A percentile compares a stretch with the other conserved stretches of the same genome.
phyloP scores from a whole-genome alignment of 2,888 invertebrate species.

The Diaprepes abbreviatus region DNA sequence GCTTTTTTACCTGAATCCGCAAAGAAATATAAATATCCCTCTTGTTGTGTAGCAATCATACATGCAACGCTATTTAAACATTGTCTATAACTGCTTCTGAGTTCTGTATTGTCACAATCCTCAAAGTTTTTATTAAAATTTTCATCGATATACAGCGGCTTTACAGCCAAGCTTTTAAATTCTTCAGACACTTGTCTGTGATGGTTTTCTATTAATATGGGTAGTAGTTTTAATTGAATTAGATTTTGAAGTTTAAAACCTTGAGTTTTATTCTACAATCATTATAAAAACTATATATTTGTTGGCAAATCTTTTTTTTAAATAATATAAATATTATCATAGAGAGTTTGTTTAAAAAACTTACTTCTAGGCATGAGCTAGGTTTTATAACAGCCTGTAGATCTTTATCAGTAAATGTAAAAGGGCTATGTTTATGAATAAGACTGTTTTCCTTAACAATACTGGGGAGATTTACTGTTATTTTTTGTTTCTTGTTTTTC shows the following conservation, averaged over 20 bases:
- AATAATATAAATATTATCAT: too few relatives aligned
- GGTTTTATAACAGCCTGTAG: slow-evolving; percentile 67
- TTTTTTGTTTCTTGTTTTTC: slow-evolving; percentile 58
- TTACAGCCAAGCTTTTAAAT: slow-evolving; percentile 70
- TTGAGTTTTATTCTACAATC: slow-evolving; percentile 56
- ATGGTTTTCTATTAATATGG: slow-evolving; percentile 64
- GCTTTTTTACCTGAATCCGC: slow-evolving; percentile 66
- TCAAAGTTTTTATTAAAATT: slow-evolving; percentile 54
- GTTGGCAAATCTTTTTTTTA: too few relatives aligned
- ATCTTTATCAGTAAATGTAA: slow-evolving; percentile 66
- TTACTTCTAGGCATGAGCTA: slow-evolving; percentile 55
- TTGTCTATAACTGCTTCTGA: slow-evolving; percentile 72
- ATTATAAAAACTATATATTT: too few relatives aligned
- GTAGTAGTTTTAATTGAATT: slow-evolving; percentile 68
- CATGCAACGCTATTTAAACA: slow-evolving; percentile 74
- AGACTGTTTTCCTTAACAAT: slow-evolving; percentile 66
- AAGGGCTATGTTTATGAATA: slow-evolving; percentile 66
- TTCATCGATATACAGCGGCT: slow-evolving; percentile 68
- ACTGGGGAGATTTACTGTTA: slow-evolving; percentile 66
- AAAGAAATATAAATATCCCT: slow-evolving; percentile 82
- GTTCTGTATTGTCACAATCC: slow-evolving; percentile 45
- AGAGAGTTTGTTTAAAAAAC: slow-evolving; percentile 21
- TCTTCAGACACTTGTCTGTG: slow-evolving; percentile 68
- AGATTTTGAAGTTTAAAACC: slow-evolving; percentile 67
- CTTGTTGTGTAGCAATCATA: slow-evolving; percentile 75